Evolutionary conservation across 2,888 invertebrate species (phyloP).

Genomic region (Smittia sp.): DNA sequence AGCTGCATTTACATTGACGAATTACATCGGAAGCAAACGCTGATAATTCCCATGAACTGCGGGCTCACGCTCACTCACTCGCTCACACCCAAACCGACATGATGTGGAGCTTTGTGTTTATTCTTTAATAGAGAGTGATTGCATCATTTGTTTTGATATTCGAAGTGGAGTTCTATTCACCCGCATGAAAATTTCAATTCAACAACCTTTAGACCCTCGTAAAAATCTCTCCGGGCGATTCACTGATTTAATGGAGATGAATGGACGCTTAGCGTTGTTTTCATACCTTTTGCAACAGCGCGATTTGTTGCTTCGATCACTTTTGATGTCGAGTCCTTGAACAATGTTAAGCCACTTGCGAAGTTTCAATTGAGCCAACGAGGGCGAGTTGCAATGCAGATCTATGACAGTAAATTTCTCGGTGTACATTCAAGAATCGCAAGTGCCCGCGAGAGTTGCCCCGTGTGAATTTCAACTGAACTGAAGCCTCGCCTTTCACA

Average conservation of each 20-base stretch:
- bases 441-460: background rate
- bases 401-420: conserved; percentile 26
- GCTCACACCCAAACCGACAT: no score
- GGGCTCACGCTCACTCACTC: background rate
- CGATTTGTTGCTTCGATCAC: conserved; percentile 6
- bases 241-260: conserved; percentile 6
- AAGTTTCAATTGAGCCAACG: conserved; percentile 14
- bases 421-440: conserved; percentile 36
- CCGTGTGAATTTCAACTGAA: background rate
- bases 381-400: conserved; percentile 34
- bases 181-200: background rate
- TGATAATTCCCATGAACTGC: background rate
- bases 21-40: background rate
- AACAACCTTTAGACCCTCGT: conserved; percentile 36
- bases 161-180: background rate
- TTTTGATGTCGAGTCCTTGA: conserved; percentile 38
- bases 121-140: background rate
- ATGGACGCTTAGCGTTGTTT: conserved; percentile 1
- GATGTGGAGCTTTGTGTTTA: no score
- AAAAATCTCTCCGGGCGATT: conserved; percentile 11
- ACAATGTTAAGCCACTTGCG: conserved; percentile 33
- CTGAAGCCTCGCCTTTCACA: background rate
- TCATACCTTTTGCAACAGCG: background rate
- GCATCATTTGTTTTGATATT: conserved; percentile 37
- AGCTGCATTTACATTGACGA: background rate